A percentile compares a stretch with the other conserved stretches of the same genome.
phyloP scores from a whole-genome alignment of 1,140 invertebrate species.

The Camponotus floridanus region DNA sequence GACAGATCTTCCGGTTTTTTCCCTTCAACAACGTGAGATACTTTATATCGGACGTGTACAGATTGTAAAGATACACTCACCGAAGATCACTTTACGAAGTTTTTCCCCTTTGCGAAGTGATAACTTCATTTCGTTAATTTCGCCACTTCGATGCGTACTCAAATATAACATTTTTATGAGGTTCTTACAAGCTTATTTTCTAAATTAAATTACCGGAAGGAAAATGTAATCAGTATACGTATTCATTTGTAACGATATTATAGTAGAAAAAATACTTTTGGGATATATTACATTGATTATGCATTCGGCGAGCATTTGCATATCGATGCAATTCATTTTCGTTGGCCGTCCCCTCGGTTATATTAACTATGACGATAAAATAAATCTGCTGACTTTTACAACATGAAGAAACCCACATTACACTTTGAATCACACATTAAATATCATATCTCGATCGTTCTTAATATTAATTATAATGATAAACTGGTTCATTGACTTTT shows the following conservation, averaged over 20 bases:
- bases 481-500: constrained; percentile 17
- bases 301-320: constrained; percentile 35
- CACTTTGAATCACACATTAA: background rate
- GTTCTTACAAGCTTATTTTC: background rate
- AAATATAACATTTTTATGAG: background rate
- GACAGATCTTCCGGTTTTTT: constrained; percentile 65
- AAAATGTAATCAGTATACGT: background rate
- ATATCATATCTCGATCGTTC: constrained; percentile 19
- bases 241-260: background rate
- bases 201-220: constrained; percentile 8
- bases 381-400: constrained; percentile 48
- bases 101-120: background rate
- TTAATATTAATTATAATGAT: constrained; percentile 47
- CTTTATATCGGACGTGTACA: constrained; percentile 57
- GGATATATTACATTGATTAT: constrained; percentile 41
- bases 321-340: constrained; percentile 58
- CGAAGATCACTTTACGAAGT: constrained; percentile 42
- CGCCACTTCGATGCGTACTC: background rate
- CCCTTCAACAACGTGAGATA: constrained; percentile 48
- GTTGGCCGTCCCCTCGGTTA: constrained; percentile 1
- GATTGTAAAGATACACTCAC: constrained; percentile 44
- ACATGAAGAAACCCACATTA: constrained; percentile 39
- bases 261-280: background rate
- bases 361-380: constrained; percentile 48
- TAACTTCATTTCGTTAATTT: constrained; percentile 40